phyloP scores from a whole-genome alignment of 1,140 invertebrate species.

The Aplysia californica region DNA sequence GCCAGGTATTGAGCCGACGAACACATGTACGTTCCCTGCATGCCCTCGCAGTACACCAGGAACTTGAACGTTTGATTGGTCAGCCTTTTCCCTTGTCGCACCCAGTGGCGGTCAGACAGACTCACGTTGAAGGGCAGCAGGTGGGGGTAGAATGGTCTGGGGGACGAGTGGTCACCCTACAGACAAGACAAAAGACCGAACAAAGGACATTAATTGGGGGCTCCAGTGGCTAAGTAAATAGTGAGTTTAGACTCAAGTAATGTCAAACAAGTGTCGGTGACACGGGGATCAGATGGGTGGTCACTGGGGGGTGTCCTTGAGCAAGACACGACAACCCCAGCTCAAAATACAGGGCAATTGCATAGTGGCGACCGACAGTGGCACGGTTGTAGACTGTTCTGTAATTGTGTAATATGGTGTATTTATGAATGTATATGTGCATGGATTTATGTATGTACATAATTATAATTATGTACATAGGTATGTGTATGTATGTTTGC shows the following conservation, averaged over 20 bases:
- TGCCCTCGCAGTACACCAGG: background rate
- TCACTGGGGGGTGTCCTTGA: no score
- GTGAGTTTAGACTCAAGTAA: no score
- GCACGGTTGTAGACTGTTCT: no score
- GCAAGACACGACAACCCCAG: no score
- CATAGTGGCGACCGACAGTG: no score
- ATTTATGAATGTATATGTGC: no score
- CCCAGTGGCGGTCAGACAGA: background rate
- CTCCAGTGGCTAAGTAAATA: no score
- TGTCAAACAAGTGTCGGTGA: no score
- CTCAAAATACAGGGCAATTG: no score
- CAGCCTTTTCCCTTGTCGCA: background rate
- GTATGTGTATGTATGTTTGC: background rate
- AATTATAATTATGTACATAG: background rate
- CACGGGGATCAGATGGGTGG: no score
- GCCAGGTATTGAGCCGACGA: background rate
- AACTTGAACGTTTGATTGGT: background rate
- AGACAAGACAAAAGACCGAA: background rate
- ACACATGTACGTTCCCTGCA: slow-evolving; percentile 9
- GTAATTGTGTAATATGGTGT: no score
- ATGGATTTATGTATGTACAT: no score
- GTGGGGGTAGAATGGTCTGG: background rate
- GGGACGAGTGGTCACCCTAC: background rate
- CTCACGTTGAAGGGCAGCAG: background rate
- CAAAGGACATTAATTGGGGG: background rate